These are phyloP conservation scores for Mesocricetus auratus DNA, from an alignment of 2,113 vertebrate genomes.

Conservation along the genomic window DNA sequence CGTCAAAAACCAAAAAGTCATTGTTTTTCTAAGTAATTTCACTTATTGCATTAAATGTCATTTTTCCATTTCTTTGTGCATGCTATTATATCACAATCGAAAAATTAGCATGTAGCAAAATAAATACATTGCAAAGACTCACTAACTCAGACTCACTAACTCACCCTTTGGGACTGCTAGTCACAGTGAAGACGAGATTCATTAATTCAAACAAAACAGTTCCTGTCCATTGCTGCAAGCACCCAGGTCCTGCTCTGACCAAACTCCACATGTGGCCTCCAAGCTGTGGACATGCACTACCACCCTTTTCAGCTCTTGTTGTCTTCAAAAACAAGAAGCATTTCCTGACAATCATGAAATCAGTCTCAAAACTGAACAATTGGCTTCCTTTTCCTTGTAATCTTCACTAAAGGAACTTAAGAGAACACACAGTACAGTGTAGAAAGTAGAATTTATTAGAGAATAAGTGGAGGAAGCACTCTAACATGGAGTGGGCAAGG, in stretches of 20 bases:
- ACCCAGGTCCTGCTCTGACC: background rate
- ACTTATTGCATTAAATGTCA: background rate
- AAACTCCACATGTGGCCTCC: background rate
- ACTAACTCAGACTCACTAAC: no score
- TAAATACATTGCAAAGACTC: background rate
- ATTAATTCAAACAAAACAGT: no score
- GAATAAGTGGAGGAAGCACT: background rate
- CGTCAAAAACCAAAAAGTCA: background rate
- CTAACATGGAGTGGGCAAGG: background rate
- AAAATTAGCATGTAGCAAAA: background rate
- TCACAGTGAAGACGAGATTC: fast-evolving
- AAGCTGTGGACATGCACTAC: fast-evolving
- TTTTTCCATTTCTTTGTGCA: background rate
- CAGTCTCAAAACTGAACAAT: background rate
- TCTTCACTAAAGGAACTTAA: background rate
- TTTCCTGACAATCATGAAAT: fast-evolving
- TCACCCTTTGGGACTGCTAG: no score
- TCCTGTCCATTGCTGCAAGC: fast-evolving
- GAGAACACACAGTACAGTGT: background rate
- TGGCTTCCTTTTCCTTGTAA: no score
- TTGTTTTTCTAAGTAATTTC: background rate
- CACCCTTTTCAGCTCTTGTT: fast-evolving
- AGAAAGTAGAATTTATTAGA: background rate
- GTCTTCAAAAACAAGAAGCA: background rate
- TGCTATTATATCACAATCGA: background rate